Conservation (phyloP, 2,888 invertebrate genomes). For the Heptascelio sp. region DNA sequence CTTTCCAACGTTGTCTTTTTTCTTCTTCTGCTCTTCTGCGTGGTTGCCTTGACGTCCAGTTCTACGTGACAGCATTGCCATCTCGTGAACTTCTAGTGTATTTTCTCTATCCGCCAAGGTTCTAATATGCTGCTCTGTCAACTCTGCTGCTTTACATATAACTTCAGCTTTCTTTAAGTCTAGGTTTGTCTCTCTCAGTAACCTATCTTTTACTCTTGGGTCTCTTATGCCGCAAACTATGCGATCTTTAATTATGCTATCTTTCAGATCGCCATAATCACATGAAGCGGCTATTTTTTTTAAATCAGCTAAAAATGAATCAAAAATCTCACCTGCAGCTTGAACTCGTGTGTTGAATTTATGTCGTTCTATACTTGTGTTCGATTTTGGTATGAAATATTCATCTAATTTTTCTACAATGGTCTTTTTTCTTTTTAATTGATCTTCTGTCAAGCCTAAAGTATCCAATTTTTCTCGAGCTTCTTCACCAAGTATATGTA, state of each 20-base stretch:
- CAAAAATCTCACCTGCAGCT: conserved; percentile 52
- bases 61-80: background rate
- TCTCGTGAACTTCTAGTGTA: conserved; percentile 8
- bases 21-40: no score
- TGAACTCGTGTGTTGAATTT: conserved; percentile 31
- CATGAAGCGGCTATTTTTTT: conserved; percentile 53
- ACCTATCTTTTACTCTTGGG: conserved; percentile 45
- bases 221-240: conserved; percentile 61
- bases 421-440: conserved; percentile 5
- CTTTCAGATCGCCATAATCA: conserved; percentile 59
- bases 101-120: background rate
- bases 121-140: conserved; percentile 35
- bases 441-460: background rate
- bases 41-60: background rate
- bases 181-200: background rate
- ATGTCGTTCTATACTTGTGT: conserved; percentile 25
- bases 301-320: conserved; percentile 53
- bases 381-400: conserved; percentile 29
- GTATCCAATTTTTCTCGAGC: conserved; percentile 31
- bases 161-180: background rate
- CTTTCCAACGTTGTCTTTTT: background rate
- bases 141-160: background rate
- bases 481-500: conserved; percentile 57
- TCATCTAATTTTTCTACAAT: conserved; percentile 35
- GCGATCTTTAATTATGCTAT: conserved; percentile 58